These are phyloP conservation scores for Luperina testacea DNA, from an alignment of 2,888 invertebrate species.

Conservation along the genomic window DNA sequence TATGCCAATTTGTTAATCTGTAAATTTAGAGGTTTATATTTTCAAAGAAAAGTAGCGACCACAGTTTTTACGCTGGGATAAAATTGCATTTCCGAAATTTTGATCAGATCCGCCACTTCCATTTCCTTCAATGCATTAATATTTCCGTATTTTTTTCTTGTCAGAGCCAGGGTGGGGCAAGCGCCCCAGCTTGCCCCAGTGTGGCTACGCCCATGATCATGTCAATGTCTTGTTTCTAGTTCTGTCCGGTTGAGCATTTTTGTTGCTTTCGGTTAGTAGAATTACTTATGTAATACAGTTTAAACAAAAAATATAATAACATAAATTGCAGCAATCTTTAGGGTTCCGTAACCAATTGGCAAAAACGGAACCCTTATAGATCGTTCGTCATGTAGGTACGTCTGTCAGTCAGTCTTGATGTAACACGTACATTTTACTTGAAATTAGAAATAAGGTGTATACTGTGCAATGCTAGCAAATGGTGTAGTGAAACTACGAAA, in stretches of 20 bases:
- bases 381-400: neutral
- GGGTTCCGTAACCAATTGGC: neutral
- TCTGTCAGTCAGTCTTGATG: neutral
- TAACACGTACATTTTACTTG: neutral
- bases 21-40: no score
- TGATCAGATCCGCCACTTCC: no score
- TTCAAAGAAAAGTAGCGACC: no score
- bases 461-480: neutral
- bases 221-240: slow-evolving; percentile 1
- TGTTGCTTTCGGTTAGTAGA: neutral
- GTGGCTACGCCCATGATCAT: no score
- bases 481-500: neutral
- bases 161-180: no score
- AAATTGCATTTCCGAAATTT: no score
- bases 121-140: no score
- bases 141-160: no score
- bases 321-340: neutral
- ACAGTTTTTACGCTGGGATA: no score
- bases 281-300: neutral
- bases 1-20: no score
- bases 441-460: neutral
- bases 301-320: neutral
- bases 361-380: neutral
- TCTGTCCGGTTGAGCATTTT: slow-evolving; percentile 6
- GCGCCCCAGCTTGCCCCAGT: no score